phyloP scores from a whole-genome alignment of 2,797 vertebrate species.

The Cirrhinus mrigala region DNA sequence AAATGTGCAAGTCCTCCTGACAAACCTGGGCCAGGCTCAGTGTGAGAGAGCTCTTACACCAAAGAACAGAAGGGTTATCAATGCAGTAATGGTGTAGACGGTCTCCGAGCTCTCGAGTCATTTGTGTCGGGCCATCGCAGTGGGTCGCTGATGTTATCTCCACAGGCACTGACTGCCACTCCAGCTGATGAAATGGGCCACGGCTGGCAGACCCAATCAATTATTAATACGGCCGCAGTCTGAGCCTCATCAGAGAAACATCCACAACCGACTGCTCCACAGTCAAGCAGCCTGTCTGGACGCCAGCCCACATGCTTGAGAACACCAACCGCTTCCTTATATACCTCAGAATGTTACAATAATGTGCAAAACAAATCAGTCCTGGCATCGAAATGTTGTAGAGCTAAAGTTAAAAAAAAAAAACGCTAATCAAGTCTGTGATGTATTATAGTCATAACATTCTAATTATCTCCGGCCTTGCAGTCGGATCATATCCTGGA shows the following conservation, averaged over 20 bases:
- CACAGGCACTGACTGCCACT: conserved; percentile 38
- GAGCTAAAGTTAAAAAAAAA: neutral
- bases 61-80: conserved; percentile 18
- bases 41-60: neutral
- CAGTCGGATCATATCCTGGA: neutral
- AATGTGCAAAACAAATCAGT: conserved; percentile 8
- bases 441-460: conserved; percentile 31
- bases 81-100: neutral
- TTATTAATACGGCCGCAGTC: conserved; percentile 43
- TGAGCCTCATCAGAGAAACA: conserved; percentile 35
- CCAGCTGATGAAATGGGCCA: conserved; percentile 37
- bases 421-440: neutral
- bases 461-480: conserved; percentile 25
- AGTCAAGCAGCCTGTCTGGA: conserved; percentile 26
- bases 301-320: neutral
- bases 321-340: neutral
- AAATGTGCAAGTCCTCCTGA: neutral
- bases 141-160: neutral
- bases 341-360: neutral
- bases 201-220: conserved; percentile 50
- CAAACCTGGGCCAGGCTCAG: neutral
- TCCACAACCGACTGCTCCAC: conserved; percentile 5
- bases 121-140: conserved; percentile 28
- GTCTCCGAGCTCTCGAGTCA: conserved; percentile 14
- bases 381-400: neutral